Evolutionary conservation across 2,888 invertebrate species (phyloP), one percentile per base, ranked within the genome.

Genomic region (Malacosoma neustria): DNA sequence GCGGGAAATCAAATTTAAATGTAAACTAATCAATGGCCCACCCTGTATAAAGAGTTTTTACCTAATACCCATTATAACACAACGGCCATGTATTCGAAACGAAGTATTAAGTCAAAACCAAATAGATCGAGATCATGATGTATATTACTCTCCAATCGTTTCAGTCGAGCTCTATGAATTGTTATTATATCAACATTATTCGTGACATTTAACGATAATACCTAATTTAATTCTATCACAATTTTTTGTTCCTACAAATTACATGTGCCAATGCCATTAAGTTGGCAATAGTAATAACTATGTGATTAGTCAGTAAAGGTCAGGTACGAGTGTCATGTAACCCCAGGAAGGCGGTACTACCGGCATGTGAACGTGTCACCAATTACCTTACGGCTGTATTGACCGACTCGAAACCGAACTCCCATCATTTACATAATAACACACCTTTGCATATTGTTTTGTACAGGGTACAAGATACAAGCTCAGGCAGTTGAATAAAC

Each of bases 391-490:
- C 57, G 58, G 54, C 51, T 57, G 72, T 84, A 81, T 82, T 82
- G 82, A 82, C 81, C 84, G 75, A 79, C 76, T 71, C 80, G 73
- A 76, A 80, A 76, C 77, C 64, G 61, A 61, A 72, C 80, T 81
- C 84, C 73, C 84, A 82, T 81, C 74, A 84, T 84, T 85, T 84
- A 74, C 84, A 85, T 85, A 84, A 85, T 82, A 80, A 84, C 77
- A 82, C 77, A 82, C 77, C 81, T 81, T 22, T 22, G 9, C 22
- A 72, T 72, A 57, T 55, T 55, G 42, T 42, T 48, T 42, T 40
- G 22, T 15, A 11, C 4, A 14, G 42, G 63, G 57, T 39, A 1
- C 31, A 56, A 68, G 54, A 42, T n/a, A 52, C 22, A 6, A 5
- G 22, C 5, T 7, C 22, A 22, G 22, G 22, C 9, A 22, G 9